Evolutionary conservation across 2,113 vertebrate species (phyloP), one percentile per base, ranked within the genome.

Genomic region (Eulemur rufifrons): DNA sequence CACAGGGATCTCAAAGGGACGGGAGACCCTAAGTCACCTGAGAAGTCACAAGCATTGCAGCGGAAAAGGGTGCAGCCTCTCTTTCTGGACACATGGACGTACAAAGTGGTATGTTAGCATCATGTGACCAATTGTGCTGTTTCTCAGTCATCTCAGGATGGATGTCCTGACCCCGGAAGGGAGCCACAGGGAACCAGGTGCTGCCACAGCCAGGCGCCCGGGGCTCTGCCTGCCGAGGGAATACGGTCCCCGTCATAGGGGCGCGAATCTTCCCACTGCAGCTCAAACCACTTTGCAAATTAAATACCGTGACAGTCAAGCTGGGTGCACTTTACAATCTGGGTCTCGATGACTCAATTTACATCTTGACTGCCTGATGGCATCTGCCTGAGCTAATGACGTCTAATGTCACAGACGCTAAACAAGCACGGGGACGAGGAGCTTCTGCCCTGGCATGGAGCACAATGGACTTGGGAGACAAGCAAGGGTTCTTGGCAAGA

Each of bases 361-460:
- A 61, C 42, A 82, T 50, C 59, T 39, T 92, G 94, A 68, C 37
- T 69, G 34, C 68, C 68, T 83, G 21, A 69, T 25, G 61, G 68
- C 83, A 81, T 71, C 52, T 89, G 42, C 66, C 56, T 45, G n/a
- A 68, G 50, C 54, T 59, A 74, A 56, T 89, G 73, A 87, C n/a
- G n/a, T 37, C 78, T 63, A 54, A 88, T 76, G 59, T 69, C 42
- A 56, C 59, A 25, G 71, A 85, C 45, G 63, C 42, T 71, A 84
- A 84, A 34, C 23, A 77, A 34, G 29, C 37, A 5, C 10, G 71
- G 74, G 52, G 17, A 17, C 14, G 13, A 52, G 77, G 56, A 21
- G n/a, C 15, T 39, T 66, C 25, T 8, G 15, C 25, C 14, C 4
- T 11, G 29, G 59, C 18, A 37, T 3, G 8, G 6, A 21, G 5